Evolutionary conservation across 2,797 vertebrate genomes (phyloP).

Genomic region (Amblyraja radiata): DNA sequence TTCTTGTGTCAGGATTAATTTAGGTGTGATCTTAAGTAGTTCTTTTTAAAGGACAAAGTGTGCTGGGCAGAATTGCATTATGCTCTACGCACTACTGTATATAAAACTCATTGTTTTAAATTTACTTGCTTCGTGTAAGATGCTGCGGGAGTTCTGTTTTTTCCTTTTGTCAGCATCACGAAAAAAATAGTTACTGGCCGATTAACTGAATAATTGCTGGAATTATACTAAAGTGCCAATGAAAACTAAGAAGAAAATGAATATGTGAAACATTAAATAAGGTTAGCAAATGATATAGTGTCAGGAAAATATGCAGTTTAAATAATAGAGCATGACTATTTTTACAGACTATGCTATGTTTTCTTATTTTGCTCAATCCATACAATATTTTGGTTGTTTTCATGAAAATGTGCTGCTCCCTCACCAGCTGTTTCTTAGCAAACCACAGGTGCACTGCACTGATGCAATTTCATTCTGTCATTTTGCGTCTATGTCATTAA

Average conservation of each 20-base stretch:
- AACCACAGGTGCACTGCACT: slow-evolving; percentile 21
- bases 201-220: neutral
- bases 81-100: no score
- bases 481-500: slow-evolving; percentile 29
- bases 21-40: neutral
- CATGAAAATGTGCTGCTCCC: neutral
- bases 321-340: neutral
- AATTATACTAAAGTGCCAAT: neutral
- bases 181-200: neutral
- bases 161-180: neutral
- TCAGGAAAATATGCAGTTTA: neutral
- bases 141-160: neutral
- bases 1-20: slow-evolving; percentile 14
- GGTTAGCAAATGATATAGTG: neutral
- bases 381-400: slow-evolving; percentile 2
- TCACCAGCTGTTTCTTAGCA: slow-evolving; percentile 28
- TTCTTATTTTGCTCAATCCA: neutral
- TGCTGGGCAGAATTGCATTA: neutral
- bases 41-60: neutral
- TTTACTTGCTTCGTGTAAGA: neutral
- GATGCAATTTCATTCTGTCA: slow-evolving; percentile 33
- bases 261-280: neutral
- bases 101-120: neutral
- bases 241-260: neutral
- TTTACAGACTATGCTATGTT: neutral